A percentile compares a stretch with the other conserved stretches of the same genome.
phyloP scores from a whole-genome alignment of 2,797 vertebrate genomes.

The Ateles fusciceps region DNA sequence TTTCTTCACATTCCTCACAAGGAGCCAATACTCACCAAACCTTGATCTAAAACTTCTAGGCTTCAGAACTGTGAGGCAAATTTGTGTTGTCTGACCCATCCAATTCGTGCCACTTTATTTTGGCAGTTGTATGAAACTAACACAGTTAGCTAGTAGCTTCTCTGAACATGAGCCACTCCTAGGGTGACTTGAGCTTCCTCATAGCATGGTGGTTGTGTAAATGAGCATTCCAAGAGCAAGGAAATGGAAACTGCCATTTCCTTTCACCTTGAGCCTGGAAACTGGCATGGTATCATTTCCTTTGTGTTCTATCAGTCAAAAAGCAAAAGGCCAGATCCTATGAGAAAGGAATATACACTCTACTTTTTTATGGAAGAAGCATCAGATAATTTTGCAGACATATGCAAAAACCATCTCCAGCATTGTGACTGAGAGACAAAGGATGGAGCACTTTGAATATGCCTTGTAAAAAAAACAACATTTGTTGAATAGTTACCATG shows the following conservation, averaged over 20 bases:
- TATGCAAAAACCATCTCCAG: background rate
- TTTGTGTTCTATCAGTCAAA: background rate
- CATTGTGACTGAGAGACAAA: background rate
- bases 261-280: background rate
- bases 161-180: background rate
- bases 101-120: background rate
- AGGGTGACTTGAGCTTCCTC: background rate
- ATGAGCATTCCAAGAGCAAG: background rate
- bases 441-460: background rate
- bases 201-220: background rate
- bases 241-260: background rate
- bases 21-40: background rate
- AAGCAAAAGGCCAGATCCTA: background rate
- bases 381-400: background rate
- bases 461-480: background rate
- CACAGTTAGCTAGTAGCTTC: background rate
- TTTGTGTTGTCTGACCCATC: background rate
- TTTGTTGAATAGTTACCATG: background rate
- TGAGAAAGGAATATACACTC: background rate
- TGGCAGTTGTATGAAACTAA: background rate
- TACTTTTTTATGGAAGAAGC: background rate
- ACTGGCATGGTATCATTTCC: background rate
- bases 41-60: background rate
- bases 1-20: background rate
- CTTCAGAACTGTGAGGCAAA: background rate